Evolutionary conservation across 2,888 invertebrate genomes (phyloP).

Genomic region (Folsomia manolachei): DNA sequence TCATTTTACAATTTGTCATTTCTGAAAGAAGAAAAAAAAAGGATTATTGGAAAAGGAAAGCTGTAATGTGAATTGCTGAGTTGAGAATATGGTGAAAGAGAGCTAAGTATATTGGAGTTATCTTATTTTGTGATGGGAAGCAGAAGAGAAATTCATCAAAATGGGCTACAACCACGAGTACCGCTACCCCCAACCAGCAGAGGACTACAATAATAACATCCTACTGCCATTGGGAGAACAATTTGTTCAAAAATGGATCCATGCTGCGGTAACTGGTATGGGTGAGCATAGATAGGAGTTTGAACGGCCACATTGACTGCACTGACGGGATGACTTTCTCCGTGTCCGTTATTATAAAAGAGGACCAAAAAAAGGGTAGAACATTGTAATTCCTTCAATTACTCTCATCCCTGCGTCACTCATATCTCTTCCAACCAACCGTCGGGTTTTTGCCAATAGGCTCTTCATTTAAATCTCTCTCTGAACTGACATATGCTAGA

Average conservation of each 20-base stretch:
- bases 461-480: not conserved
- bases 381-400: not conserved
- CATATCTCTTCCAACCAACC: conserved; percentile 1
- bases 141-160: not conserved
- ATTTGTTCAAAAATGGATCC: not conserved
- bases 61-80: too few species aligned
- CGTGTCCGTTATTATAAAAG: not conserved
- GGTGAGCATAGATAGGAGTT: not conserved
- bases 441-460: not conserved
- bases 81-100: too few species aligned
- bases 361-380: not conserved
- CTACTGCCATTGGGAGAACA: too few species aligned
- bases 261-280: not conserved
- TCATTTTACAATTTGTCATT: too few species aligned
- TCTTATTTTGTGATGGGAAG: not conserved
- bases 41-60: too few species aligned
- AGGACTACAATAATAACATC: too few species aligned
- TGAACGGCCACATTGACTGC: too few species aligned
- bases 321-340: not conserved
- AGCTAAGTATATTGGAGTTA: too few species aligned
- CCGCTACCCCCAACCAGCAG: too few species aligned
- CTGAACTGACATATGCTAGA: not conserved
- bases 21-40: too few species aligned
- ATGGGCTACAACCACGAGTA: too few species aligned
- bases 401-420: not conserved